A percentile compares a stretch with the other conserved stretches of the same genome.
Conservation (phyloP, 1,140 invertebrate species). For the Dreissena polymorpha region DNA sequence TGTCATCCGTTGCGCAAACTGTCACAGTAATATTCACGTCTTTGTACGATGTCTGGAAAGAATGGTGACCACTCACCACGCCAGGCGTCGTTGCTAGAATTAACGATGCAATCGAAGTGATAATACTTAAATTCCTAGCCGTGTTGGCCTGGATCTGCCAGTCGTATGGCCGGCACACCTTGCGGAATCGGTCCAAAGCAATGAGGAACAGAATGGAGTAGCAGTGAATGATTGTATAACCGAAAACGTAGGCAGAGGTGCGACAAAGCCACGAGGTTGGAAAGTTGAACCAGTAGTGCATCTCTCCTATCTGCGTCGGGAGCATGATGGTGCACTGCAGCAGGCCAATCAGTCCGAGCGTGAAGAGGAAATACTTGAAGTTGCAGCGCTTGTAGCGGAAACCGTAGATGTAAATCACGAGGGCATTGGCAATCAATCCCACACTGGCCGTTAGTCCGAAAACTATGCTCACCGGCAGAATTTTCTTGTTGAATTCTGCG, state of each 20-base stretch:
- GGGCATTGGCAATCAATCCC: constrained; percentile 35
- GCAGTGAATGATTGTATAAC: constrained; percentile 43
- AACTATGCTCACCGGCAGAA: constrained; percentile 40
- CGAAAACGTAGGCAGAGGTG: constrained; percentile 40
- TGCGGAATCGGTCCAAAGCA: constrained; percentile 46
- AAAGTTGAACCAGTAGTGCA: constrained; percentile 52
- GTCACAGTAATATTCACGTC: constrained; percentile 46
- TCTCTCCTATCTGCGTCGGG: constrained; percentile 47
- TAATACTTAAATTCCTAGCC: constrained; percentile 36
- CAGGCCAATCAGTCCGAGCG: constrained; percentile 38
- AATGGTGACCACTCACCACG: constrained; percentile 44
- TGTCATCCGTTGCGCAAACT: constrained; percentile 47
- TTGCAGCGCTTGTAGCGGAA: constrained; percentile 50
- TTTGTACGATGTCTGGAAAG: constrained; percentile 43
- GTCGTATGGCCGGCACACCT: constrained; percentile 47
- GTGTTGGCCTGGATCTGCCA: constrained; percentile 47
- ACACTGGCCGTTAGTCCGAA: constrained; percentile 45
- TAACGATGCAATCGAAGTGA: constrained; percentile 18
- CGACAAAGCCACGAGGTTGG: constrained; percentile 52
- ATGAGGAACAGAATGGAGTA: constrained; percentile 36
- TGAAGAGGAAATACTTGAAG: constrained; percentile 50
- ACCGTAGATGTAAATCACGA: constrained; percentile 46
- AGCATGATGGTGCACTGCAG: constrained; percentile 49
- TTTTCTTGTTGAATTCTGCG: constrained; percentile 20
- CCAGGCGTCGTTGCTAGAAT: constrained; percentile 43